A percentile compares a stretch with the other conserved stretches of the same genome.
Evolutionary conservation across 2,888 invertebrate genomes (phyloP).

Genomic region (Tetheella fluctuosa): DNA sequence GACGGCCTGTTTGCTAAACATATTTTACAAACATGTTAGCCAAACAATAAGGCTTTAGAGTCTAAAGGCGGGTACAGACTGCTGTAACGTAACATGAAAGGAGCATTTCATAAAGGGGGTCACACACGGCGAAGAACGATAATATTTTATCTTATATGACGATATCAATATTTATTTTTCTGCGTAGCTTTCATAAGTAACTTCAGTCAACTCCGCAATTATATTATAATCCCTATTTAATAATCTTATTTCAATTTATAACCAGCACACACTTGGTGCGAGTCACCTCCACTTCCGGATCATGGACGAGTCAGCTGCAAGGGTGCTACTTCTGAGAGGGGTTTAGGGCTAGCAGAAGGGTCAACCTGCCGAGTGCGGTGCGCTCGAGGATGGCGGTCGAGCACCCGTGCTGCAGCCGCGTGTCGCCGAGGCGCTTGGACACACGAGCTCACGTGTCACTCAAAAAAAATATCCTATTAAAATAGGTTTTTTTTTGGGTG

Average conservation of each 20-base stretch:
- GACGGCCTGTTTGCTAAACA: too few species aligned
- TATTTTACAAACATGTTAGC: too few species aligned
- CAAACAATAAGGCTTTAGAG: too few species aligned
- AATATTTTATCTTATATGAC: too few species aligned
- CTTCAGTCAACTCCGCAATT: too few species aligned
- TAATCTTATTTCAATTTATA: constrained; percentile 22
- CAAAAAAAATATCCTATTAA: constrained; percentile 25
- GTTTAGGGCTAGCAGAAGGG: constrained; percentile 59
- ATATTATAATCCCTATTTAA: constrained; percentile 7
- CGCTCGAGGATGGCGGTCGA: constrained; percentile 56
- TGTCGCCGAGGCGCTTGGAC: constrained; percentile 72
- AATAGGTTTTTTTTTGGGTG: too few species aligned
- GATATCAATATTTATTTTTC: too few species aligned
- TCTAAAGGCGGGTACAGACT: too few species aligned
- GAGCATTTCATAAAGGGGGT: too few species aligned
- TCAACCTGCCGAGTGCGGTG: constrained; percentile 68
- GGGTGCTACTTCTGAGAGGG: constrained; percentile 45
- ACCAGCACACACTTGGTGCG: constrained; percentile 65
- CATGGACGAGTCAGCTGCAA: constrained; percentile 68
- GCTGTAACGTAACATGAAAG: too few species aligned
- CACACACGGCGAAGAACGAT: too few species aligned
- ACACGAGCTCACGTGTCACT: constrained; percentile 51
- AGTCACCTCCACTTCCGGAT: constrained; percentile 55
- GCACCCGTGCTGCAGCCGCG: constrained; percentile 46
- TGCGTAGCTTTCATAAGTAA: too few species aligned